Evolutionary conservation across 2,888 invertebrate genomes (phyloP).

Genomic region (Allolobophora icterica): DNA sequence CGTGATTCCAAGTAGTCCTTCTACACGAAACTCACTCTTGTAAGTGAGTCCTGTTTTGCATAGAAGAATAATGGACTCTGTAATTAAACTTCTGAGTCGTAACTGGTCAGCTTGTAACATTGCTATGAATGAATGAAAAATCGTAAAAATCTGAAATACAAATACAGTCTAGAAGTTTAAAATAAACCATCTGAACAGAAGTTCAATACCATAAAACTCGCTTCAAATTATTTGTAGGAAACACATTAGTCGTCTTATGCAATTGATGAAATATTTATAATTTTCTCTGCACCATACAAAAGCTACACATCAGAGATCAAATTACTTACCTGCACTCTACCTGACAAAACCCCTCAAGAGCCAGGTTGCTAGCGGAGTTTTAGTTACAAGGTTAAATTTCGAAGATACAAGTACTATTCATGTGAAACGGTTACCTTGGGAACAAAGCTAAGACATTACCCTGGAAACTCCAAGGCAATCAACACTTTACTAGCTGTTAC

Average conservation of each 20-base stretch:
- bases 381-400: background rate
- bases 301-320: background rate
- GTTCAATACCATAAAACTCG: background rate
- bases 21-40: constrained; percentile 42
- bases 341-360: background rate
- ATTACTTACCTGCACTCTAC: background rate
- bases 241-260: background rate
- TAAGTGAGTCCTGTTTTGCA: constrained; percentile 41
- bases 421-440: background rate
- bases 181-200: background rate
- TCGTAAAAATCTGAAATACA: background rate
- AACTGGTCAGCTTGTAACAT: constrained; percentile 33
- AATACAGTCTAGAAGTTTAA: background rate
- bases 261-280: background rate
- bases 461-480: background rate
- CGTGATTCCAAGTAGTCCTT: constrained; percentile 47
- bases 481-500: background rate
- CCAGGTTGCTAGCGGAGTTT: no score
- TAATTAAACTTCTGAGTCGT: constrained; percentile 41
- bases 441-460: background rate
- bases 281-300: background rate
- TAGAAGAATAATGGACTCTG: constrained; percentile 43
- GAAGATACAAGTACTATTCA: background rate
- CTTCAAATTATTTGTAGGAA: background rate
- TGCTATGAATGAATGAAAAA: background rate